phyloP scores from a whole-genome alignment of 2,888 invertebrate species.

The Pristionchus entomophagus region DNA sequence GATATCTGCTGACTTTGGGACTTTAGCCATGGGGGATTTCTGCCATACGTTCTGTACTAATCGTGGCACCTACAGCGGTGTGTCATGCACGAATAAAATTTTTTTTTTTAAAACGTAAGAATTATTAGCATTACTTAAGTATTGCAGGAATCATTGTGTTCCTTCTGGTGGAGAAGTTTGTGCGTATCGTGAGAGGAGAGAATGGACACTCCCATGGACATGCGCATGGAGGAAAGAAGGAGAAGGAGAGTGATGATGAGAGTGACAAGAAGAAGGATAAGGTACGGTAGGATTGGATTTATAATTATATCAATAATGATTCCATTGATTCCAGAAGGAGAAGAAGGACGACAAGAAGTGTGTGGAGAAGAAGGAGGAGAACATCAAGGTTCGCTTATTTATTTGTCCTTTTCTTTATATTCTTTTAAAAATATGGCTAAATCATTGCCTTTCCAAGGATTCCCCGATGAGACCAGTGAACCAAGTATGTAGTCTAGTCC shows the following conservation, averaged over 20 bases:
- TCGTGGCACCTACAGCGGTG: too few relatives aligned
- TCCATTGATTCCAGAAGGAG: not conserved
- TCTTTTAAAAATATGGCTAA: not conserved
- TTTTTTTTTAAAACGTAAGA: not conserved
- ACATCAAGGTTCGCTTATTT: conserved; percentile 16
- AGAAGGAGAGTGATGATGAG: conserved; percentile 47
- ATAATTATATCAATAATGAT: not conserved
- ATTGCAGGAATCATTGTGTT: conserved; percentile 72
- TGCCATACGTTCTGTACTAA: too few relatives aligned
- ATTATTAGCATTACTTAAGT: too few relatives aligned
- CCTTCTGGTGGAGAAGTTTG: conserved; percentile 86
- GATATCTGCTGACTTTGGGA: too few relatives aligned
- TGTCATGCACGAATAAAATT: not conserved
- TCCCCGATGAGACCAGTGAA: conserved; percentile 26
- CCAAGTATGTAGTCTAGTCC: conserved; percentile 17
- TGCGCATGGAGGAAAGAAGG: conserved; percentile 50
- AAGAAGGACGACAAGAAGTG: conserved; percentile 38
- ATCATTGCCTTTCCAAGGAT: not conserved
- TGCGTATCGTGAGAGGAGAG: conserved; percentile 85
- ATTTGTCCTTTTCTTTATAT: not conserved
- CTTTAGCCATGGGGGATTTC: too few relatives aligned
- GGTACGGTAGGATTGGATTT: not conserved
- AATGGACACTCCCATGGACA: conserved; percentile 83
- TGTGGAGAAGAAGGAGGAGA: conserved; percentile 10
- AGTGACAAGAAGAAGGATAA: conserved; percentile 51